Evolutionary conservation across 2,888 invertebrate genomes (phyloP), one percentile per base, ranked within the genome.

Genomic region (Andrena praecox): DNA sequence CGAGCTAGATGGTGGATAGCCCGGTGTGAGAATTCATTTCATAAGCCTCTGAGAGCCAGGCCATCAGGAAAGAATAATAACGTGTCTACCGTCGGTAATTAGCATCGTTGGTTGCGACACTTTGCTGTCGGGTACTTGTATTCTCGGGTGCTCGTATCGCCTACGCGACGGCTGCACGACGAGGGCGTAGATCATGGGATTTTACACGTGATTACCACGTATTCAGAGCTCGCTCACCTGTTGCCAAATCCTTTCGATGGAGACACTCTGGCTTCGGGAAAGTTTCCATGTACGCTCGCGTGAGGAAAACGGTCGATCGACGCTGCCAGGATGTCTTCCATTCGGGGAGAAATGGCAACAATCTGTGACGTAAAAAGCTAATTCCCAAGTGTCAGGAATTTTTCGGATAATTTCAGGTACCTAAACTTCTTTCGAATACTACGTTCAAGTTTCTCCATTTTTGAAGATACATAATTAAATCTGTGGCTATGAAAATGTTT

Each of bases 1-100:
- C 48, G 52, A 91, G 85, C 71, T 62, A 88, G 87, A 90, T 89
- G 78, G 70, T 82, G 85, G 87, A 89, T 64, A 81, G 64, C 62
- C 63, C 72, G 85, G 91, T 93, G 93, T 93, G 93, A 92, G 93
- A 93, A 93, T 91, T 92, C 79, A 93, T 93, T 93, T 93, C 92
- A 89, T 89, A 93, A 93, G 88, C 73, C 88, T 87, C 80, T 86
- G 87, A 87, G 89, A 90, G 89, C 79, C 70, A 59, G 81, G 73
- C 54, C 73, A 68, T 76, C 77, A 71, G 77, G 84, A 87, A 85
- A 81, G 89, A 91, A 91, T 90, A 91, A 90, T 90, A 90, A 91
- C 83, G 84, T 87, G 86, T 82, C 87, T 89, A 83, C 88, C 80
- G 89, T 85, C 80, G 87, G 90, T 92, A 93, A 93, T 93, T 93